Evolutionary conservation across 2,797 vertebrate genomes (phyloP), one percentile per base, ranked within the genome.

Genomic region (Alectoris magna): DNA sequence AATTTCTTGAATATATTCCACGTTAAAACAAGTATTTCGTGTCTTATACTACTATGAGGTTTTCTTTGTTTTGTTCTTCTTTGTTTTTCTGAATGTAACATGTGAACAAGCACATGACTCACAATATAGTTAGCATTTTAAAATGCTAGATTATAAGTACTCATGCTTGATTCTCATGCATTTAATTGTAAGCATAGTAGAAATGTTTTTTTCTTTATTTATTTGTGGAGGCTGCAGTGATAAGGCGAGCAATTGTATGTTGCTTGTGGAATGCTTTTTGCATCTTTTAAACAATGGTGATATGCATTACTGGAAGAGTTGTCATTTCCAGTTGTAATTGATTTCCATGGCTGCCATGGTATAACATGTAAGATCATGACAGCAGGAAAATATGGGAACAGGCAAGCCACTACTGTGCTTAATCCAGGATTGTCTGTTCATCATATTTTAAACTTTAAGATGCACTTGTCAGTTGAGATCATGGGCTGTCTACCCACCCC

Each of bases 241-340:
- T 71, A 70, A 91, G 80, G 86, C 58, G 94, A 96, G 90, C 72
- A 60, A 91, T 75, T 94, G 89, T 74, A 75, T 84, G 26, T 93
- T 88, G 67, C 69, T 96, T 39, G 41, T 55, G 83, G 82, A 82
- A 91, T 92, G 94, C 88, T 93, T 94, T 96, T 82, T 95, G 41
- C 53, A 46, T 84, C 87, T 56, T 93, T 96, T 85, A 94, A 91
- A 94, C 94, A 94, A 91, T 94, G 67, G 56, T 11, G 66, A 73
- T 70, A 94, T 43, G 88, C 93, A 91, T 92, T 96, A 88, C 90
- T 94, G 91, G 91, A 91, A 75, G 69, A 93, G 87, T 85, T 73
- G 95, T 93, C 91, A 81, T 91, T 94, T 73, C 71, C 88, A 95
- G 43, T 88, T 85, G 51, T 96, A 96, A 96, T 97, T 27, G 49